Percentiles rank a stretch among this genome's conserved stretches.
phyloP scores from a whole-genome alignment of 2,888 invertebrate genomes.

The Eupithecia dodoneata region DNA sequence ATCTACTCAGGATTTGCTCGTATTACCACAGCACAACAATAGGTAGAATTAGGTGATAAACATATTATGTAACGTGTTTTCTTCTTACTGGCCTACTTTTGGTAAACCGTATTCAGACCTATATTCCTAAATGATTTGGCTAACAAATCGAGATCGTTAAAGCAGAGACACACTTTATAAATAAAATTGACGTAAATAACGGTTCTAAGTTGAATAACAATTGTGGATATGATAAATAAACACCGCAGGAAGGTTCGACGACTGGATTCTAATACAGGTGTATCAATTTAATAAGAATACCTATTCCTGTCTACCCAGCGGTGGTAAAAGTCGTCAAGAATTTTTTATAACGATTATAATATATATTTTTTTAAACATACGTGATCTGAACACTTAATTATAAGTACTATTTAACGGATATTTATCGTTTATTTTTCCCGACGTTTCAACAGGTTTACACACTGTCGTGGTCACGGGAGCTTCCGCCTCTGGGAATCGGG shows the following conservation, averaged over 20 bases:
- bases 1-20: no score
- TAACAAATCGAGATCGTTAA: background rate
- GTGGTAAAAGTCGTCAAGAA: background rate
- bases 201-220: background rate
- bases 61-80: no score
- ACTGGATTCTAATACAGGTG: background rate
- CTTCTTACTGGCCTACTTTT: background rate
- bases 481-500: no score
- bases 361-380: no score
- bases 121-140: background rate
- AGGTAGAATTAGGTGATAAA: no score
- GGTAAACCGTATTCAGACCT: background rate
- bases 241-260: background rate
- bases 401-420: no score
- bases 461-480: no score
- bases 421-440: no score
- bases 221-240: background rate
- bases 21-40: no score
- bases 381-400: no score
- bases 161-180: background rate
- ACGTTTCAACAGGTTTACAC: no score
- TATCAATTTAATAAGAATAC: background rate
- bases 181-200: background rate
- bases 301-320: background rate
- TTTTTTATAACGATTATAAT: background rate